Conservation (phyloP, 1,140 invertebrate genomes). For the Pseudobourletiella spinata region DNA sequence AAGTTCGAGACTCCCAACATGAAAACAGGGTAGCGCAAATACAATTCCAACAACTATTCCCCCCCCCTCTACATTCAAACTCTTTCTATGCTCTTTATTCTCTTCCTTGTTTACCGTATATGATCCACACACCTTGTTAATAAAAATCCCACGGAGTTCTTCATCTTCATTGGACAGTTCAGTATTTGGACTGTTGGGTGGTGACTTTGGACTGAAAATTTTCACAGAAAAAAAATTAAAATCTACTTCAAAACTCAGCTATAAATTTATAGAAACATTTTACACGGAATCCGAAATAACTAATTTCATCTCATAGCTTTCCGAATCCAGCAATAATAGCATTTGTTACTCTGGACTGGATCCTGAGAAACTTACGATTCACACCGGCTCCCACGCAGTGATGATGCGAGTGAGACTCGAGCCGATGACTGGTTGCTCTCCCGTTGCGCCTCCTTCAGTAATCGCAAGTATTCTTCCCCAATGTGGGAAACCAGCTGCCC, state of each 20-base stretch:
- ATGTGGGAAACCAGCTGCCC: conserved; percentile 39
- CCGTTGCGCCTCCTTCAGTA: conserved; percentile 72
- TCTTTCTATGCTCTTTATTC: no score
- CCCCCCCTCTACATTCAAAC: no score
- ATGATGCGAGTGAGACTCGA: conserved; percentile 67
- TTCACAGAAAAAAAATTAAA: conserved; percentile 42
- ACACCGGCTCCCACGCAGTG: conserved; percentile 49
- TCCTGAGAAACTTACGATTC: conserved; percentile 31
- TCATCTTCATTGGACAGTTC: conserved; percentile 62
- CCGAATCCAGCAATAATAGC: no score
- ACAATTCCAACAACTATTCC: no score
- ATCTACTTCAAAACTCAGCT: neutral
- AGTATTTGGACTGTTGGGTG: conserved; percentile 77
- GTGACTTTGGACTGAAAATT: conserved; percentile 79
- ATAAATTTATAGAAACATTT: conserved; percentile 3
- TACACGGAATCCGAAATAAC: neutral
- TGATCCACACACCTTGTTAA: conserved; percentile 67
- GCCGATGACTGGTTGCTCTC: conserved; percentile 78
- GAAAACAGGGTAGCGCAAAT: no score
- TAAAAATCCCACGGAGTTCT: conserved; percentile 66
- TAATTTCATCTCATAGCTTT: no score
- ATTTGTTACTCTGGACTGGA: neutral
- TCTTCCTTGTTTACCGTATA: no score
- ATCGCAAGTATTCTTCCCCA: conserved; percentile 66
- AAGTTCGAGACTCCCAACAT: no score